phyloP scores from a whole-genome alignment of 2,113 vertebrate species.

The Plestiodon gilberti region DNA sequence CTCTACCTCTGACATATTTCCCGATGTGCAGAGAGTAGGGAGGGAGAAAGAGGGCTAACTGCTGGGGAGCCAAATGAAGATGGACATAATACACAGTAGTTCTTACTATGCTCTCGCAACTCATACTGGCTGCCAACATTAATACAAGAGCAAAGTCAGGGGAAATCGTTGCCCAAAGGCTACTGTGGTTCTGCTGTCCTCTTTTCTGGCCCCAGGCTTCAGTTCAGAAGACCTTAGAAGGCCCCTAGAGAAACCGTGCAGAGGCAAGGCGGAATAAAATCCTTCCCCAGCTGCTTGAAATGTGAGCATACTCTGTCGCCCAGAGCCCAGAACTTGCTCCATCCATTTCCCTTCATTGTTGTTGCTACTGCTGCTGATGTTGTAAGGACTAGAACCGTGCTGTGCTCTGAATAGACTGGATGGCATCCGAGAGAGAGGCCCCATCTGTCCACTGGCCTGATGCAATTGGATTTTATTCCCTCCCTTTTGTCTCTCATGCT shows the following conservation, averaged over 20 bases:
- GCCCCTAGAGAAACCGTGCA: not conserved
- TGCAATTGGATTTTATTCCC: slow-evolving; percentile 84
- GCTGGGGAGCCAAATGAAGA: not conserved
- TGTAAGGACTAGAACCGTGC: slow-evolving; percentile 55
- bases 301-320: slow-evolving; percentile 18
- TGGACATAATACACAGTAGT: not conserved
- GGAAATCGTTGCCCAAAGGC: not conserved
- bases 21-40: not conserved
- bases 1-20: not conserved
- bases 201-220: not conserved
- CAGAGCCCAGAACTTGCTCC: slow-evolving; percentile 28
- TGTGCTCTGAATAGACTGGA: slow-evolving; percentile 71
- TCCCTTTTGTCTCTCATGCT: slow-evolving; percentile 81
- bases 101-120: not conserved
- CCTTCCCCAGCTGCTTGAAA: not conserved
- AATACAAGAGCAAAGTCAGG: not conserved
- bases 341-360: slow-evolving; percentile 36
- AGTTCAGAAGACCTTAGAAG: not conserved
- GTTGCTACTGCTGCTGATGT: not conserved
- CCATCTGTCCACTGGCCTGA: slow-evolving; percentile 83
- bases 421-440: slow-evolving; percentile 77
- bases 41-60: not conserved
- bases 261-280: slow-evolving; percentile 6
- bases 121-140: not conserved
- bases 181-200: accelerated